phyloP scores from a whole-genome alignment of 2,113 vertebrate species.

The Sphyrna mokarran region DNA sequence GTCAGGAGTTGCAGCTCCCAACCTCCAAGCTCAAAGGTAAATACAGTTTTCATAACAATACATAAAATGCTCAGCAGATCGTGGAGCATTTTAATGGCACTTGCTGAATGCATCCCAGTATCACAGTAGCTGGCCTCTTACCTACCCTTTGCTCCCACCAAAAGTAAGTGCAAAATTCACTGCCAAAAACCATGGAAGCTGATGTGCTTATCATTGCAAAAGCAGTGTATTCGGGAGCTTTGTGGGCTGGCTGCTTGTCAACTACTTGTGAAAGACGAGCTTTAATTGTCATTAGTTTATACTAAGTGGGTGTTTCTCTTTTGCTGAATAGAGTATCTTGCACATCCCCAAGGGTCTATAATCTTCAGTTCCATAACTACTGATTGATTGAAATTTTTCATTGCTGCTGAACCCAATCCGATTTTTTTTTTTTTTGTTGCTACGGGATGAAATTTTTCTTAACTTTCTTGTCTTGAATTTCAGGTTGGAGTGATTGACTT shows the following conservation, averaged over 20 bases:
- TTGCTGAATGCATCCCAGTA: background rate
- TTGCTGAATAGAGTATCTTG: background rate
- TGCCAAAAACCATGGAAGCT: background rate
- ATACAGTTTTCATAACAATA: no score
- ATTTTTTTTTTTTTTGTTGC: background rate
- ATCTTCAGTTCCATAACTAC: background rate
- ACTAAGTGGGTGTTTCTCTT: background rate
- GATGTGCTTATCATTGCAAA: background rate
- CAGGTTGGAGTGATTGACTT: slow-evolving; percentile 97
- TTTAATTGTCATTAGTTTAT: background rate
- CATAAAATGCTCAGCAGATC: background rate
- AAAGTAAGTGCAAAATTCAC: background rate
- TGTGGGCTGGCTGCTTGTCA: background rate
- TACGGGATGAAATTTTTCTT: background rate
- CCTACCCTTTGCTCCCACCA: no score
- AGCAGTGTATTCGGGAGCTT: background rate
- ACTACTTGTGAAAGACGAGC: background rate
- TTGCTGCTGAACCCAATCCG: background rate
- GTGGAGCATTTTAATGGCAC: background rate
- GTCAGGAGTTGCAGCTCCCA: no score
- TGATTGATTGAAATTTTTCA: background rate
- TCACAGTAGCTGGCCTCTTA: background rate
- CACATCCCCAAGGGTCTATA: background rate
- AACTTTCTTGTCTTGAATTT: background rate
- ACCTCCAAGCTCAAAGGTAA: no score